Evolutionary conservation across 2,888 invertebrate genomes (phyloP).

Genomic region (Apamea sordens): DNA sequence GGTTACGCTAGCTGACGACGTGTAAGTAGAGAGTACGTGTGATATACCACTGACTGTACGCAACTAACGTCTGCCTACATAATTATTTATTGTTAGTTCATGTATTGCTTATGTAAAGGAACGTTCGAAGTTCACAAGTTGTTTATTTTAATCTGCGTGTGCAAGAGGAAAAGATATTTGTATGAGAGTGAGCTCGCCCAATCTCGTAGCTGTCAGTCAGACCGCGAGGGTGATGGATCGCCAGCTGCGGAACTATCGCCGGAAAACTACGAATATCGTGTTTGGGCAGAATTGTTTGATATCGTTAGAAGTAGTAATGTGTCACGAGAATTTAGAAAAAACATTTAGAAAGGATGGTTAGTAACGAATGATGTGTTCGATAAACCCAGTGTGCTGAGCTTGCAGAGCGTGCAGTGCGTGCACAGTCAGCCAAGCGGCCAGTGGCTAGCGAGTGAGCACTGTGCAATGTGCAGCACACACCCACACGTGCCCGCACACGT

Average conservation of each 20-base stretch:
- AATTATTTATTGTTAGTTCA: not conserved
- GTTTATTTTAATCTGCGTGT: not conserved
- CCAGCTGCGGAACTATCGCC: not conserved
- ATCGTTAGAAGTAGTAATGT: not conserved
- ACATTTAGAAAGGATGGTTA: too few species aligned
- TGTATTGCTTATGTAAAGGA: not conserved
- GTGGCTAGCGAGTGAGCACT: not conserved
- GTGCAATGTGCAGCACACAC: not conserved
- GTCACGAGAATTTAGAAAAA: not conserved
- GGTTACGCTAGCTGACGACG: too few species aligned
- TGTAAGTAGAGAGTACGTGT: not conserved
- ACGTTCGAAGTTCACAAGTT: not conserved
- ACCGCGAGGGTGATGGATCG: constrained; percentile 9
- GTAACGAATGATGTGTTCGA: not conserved
- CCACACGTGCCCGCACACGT: not conserved
- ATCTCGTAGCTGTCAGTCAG: constrained; percentile 11
- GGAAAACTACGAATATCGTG: not conserved
- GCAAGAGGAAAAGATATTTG: not conserved
- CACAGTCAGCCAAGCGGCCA: not conserved
- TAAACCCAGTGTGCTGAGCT: not conserved
- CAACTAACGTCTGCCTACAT: not conserved
- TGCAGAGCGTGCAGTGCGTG: not conserved
- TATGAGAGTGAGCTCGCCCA: not conserved
- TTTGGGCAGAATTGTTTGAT: not conserved
- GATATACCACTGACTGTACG: not conserved